Base-by-base conservation (phyloP, 2,888 invertebrate genomes). In the Lobophora halterata region DNA sequence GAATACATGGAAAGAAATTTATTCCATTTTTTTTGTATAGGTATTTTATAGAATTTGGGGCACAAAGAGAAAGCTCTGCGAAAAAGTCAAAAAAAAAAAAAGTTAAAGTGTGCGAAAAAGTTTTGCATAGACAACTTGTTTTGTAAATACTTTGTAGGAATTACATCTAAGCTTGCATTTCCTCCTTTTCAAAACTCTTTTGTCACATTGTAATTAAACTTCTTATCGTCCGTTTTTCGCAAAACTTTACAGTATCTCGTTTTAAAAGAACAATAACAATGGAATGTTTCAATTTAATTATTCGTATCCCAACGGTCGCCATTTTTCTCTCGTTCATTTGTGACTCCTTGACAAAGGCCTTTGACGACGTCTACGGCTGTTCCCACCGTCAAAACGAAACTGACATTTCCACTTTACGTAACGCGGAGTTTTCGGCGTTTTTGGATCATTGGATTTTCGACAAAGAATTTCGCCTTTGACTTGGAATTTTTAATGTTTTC, bases 221-320 rank as follows among this genome's bases (percentile, higher is more conserved):
- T 43, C 30, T 36, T 27, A 38, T 45, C 43, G 49, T 46, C 36
- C 16, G 42, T 57, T 54, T 54, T 47, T 41, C 26, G 34, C 37
- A 35, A 49, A 49, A 48, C 49, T 52, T 43, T 42, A 27, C 45
- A 43, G 48, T 45, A 35, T 27, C 49, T 54, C 49, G 47, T 46
- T 49, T 37, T 45, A 49, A 51, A 54, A 33, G 48, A 38, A 46
- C 36, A 45, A 52, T 53, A 51, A 61, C 58, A 58, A 52, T 43
- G 49, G 47, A 43, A 61, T 56, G 44, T 59, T 55, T 52, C 52
- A 53, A 55, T 59, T 64, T 55, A 57, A 61, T 63, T 49, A 58
- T 58, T 57, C 49, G 20, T 47, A 29, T 46, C 31, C 38, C 34
- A n/a, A n/a, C 34, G 39, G 36, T 35, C 27, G 13, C 30, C 35